Conservation (phyloP, 2,888 invertebrate genomes). For the Ptychoptera albimana region DNA sequence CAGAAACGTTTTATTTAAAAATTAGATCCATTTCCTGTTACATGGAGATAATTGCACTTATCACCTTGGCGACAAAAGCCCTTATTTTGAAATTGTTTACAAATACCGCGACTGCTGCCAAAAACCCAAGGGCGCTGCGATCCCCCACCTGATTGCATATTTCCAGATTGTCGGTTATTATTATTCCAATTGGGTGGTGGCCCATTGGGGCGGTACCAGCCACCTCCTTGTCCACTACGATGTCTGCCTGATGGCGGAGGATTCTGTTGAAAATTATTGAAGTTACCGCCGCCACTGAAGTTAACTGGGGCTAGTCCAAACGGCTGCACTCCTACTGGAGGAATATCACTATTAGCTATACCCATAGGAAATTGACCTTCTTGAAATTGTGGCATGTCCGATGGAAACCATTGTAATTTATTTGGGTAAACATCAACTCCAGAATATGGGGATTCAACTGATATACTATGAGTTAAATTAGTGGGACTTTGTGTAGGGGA, state of each 20-base stretch:
- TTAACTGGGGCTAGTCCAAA: slow-evolving; percentile 13
- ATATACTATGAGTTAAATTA: slow-evolving; percentile 13
- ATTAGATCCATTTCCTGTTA: slow-evolving; percentile 23
- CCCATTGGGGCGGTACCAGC: slow-evolving; percentile 19
- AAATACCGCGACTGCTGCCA: slow-evolving; percentile 38
- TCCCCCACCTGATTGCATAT: slow-evolving; percentile 7
- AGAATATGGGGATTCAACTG: slow-evolving; percentile 22
- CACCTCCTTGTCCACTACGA: slow-evolving; percentile 19
- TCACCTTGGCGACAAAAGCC: slow-evolving; percentile 71
- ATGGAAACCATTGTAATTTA: too few species aligned
- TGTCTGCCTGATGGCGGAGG: too few species aligned
- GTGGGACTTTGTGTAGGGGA: slow-evolving; percentile 31
- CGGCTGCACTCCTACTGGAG: slow-evolving; percentile 15
- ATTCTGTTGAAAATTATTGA: slow-evolving; percentile 26
- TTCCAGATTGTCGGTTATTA: slow-evolving; percentile 19
- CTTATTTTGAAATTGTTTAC: slow-evolving; percentile 57
- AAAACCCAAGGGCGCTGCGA: slow-evolving; percentile 17
- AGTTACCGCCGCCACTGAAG: slow-evolving; percentile 23
- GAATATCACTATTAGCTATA: slow-evolving; percentile 34
- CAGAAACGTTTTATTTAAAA: too few species aligned
- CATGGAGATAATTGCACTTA: slow-evolving; percentile 71
- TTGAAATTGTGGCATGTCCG: too few species aligned
- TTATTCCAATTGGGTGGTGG: slow-evolving; percentile 11
- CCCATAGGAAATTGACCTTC: too few species aligned
- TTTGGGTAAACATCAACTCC: too few species aligned